phyloP scores from a whole-genome alignment of 2,797 vertebrate genomes.

The Propithecus deckenii region DNA sequence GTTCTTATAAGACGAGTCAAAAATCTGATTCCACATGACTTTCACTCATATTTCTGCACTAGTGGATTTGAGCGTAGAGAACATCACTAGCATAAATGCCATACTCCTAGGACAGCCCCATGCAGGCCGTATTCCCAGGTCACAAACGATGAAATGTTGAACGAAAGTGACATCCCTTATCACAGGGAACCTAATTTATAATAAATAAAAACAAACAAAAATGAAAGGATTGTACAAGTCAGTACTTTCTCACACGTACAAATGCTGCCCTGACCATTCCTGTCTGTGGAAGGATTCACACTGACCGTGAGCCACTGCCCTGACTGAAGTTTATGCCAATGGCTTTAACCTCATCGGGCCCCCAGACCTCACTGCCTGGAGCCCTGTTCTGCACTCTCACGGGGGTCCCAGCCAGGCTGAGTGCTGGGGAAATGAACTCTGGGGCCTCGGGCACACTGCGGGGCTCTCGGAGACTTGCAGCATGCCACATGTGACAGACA shows the following conservation, averaged over 20 bases:
- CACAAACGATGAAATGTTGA: not conserved
- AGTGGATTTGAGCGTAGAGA: not conserved
- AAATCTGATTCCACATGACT: not conserved
- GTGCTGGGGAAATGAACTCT: not conserved
- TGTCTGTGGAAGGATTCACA: not conserved
- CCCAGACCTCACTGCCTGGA: not conserved
- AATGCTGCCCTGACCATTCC: too few species aligned
- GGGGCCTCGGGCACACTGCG: not conserved
- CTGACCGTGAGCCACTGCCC: not conserved
- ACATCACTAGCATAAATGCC: not conserved
- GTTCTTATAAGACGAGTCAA: not conserved
- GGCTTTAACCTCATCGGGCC: not conserved
- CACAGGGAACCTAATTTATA: not conserved
- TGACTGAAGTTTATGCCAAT: accelerated
- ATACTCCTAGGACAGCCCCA: accelerated
- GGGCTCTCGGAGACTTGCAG: not conserved
- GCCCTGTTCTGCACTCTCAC: not conserved
- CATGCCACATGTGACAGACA: not conserved
- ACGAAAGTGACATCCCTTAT: not conserved
- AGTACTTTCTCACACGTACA: too few species aligned
- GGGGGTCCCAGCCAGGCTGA: not conserved
- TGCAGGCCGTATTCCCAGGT: not conserved
- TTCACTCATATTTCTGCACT: not conserved
- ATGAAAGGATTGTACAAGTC: not conserved
- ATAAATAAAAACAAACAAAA: not conserved